A percentile compares a stretch with the other conserved stretches of the same genome.
phyloP scores from a whole-genome alignment of 2,888 invertebrate species.

The Platypus cylindrus region DNA sequence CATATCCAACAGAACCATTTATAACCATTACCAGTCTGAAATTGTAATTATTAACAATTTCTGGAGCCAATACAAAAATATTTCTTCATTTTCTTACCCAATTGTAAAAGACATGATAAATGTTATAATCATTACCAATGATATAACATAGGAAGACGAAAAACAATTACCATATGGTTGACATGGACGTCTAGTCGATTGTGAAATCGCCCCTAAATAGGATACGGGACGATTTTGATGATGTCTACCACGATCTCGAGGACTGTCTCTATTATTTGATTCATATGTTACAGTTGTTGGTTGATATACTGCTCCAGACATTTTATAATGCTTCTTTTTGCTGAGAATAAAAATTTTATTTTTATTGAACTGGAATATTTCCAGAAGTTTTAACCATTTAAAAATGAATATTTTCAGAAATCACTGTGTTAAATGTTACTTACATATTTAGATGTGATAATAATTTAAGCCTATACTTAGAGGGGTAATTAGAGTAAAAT shows the following conservation, averaged over 20 bases:
- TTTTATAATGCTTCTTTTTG: too few species aligned
- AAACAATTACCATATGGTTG: slow-evolving; percentile 39
- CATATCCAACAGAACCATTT: slow-evolving; percentile 49
- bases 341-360: too few species aligned
- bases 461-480: too few species aligned
- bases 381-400: too few species aligned
- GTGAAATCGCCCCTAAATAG: slow-evolving; percentile 37
- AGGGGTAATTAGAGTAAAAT: too few species aligned
- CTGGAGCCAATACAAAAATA: background rate
- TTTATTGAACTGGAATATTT: too few species aligned
- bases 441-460: too few species aligned
- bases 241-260: slow-evolving; percentile 28
- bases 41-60: slow-evolving; percentile 13
- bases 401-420: too few species aligned
- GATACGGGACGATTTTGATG: slow-evolving; percentile 34
- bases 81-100: slow-evolving; percentile 26
- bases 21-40: slow-evolving; percentile 48
- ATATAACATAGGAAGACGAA: slow-evolving; percentile 26
- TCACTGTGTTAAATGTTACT: too few species aligned
- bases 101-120: slow-evolving; percentile 29
- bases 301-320: slow-evolving; percentile 55
- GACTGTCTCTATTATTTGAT: slow-evolving; percentile 32
- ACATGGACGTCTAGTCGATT: slow-evolving; percentile 45
- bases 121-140: slow-evolving; percentile 29
- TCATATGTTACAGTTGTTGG: slow-evolving; percentile 69